phyloP scores from a whole-genome alignment of 2,888 invertebrate species.

The Parelbella ahira region DNA sequence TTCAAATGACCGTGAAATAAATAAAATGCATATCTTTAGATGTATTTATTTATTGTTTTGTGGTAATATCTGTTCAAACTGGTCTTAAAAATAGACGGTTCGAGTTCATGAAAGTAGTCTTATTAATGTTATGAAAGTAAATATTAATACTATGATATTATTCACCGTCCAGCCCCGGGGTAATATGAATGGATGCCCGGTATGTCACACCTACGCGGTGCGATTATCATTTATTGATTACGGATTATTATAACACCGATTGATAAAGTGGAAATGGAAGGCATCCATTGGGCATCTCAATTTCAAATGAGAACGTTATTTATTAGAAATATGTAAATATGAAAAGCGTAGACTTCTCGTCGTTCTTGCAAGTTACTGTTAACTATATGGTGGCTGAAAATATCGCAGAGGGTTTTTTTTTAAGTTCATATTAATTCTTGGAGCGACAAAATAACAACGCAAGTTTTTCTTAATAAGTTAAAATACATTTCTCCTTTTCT shows the following conservation, averaged over 20 bases:
- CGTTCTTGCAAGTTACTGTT: too few relatives aligned
- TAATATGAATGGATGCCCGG: conserved; percentile 39
- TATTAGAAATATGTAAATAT: too few relatives aligned
- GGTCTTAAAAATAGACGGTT: conserved; percentile 2
- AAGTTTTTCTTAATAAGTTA: too few relatives aligned
- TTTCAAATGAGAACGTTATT: not conserved
- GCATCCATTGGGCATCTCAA: not conserved
- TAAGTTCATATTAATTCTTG: too few relatives aligned
- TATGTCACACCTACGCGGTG: conserved; percentile 44
- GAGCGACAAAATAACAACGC: too few relatives aligned
- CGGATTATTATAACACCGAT: conserved; percentile 21
- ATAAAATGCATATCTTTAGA: too few relatives aligned
- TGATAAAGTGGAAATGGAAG: conserved; percentile 22
- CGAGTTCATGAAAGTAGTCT: conserved; percentile 17
- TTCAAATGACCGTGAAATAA: too few relatives aligned
- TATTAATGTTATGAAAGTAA: conserved; percentile 24
- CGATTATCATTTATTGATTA: conserved; percentile 19
- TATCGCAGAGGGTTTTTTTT: too few relatives aligned
- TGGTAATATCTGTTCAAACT: not conserved
- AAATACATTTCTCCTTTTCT: too few relatives aligned
- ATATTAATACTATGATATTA: conserved; percentile 21
- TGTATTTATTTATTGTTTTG: too few relatives aligned
- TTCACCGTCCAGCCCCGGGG: conserved; percentile 11
- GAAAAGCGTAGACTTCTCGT: too few relatives aligned
- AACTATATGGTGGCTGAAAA: too few relatives aligned